Evolutionary conservation across 2,888 invertebrate species (phyloP), one percentile per base, ranked within the genome.

Genomic region (Plutella xylostella): DNA sequence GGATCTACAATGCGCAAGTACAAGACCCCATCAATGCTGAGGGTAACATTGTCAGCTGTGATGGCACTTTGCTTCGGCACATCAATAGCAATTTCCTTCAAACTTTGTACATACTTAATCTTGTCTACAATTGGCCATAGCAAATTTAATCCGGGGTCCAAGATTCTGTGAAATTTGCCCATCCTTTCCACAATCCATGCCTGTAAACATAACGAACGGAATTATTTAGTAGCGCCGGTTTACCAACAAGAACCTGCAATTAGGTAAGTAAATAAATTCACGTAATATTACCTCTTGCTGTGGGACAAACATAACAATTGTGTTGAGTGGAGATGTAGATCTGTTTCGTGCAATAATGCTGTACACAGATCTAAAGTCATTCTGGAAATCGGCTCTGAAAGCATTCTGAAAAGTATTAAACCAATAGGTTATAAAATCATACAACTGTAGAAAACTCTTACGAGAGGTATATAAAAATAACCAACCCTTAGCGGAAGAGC

Each of bases 81-180:
- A 83, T 98, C 98, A 60, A 99, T 98, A 0, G 99, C 98, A 56
- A 99, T 95, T 92, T 99, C 99, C 72, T 99, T 99, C 33, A 99
- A 77, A 73, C 96, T 96, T 76, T 99, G 99, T 12, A 99, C 98
- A 85, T 99, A 99, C 78, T 93, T 96, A 19, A 99, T 91, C 68
- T 87, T 89, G 71, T 99, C 99, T 38, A 97, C 84, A 47, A 99
- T 75, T 1, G 99, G 99, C 60, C 97, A 87, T 12, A 98, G 77
- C 42, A 98, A 65, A 69, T 99, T 99, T 30, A 99, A 77, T 1
- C 99, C 99, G 11, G 99, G 98, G 45, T 97, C 93, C 45, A 99
- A 80, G 56, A 97, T 93, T 67, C 93, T 88, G 70, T 94, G 90
- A 77, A 96, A 99, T 78, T 94, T 96, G 40, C 99, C 99, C 97